A percentile compares a stretch with the other conserved stretches of the same genome.
These are phyloP conservation scores for Todiramphus chloris DNA, from an alignment of 2,113 vertebrate species.

Conservation along the genomic window DNA sequence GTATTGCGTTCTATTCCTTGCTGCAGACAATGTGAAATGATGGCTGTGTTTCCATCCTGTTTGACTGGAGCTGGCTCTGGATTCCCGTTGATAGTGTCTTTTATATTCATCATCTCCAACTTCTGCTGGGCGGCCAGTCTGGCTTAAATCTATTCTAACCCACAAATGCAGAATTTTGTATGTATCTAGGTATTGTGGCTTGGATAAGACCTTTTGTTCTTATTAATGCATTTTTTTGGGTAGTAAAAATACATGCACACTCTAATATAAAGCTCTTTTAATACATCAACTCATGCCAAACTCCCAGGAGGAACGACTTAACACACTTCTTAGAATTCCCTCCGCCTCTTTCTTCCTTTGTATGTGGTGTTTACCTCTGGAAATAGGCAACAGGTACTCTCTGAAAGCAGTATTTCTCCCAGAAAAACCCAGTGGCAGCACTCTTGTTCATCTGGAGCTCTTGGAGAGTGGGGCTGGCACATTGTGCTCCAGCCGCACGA, in stretches of 20 bases:
- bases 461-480: fast-evolving
- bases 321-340: not conserved
- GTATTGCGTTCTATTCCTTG: not conserved
- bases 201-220: conserved; percentile 23
- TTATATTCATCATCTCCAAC: not conserved
- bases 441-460: not conserved
- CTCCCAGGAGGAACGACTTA: not conserved
- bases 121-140: not conserved
- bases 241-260: not conserved
- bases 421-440: not conserved
- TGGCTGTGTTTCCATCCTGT: not conserved
- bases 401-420: not conserved
- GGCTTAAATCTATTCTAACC: not conserved
- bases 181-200: not conserved
- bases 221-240: conserved; percentile 25
- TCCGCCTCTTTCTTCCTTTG: not conserved
- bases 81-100: not conserved
- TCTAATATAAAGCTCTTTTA: not conserved
- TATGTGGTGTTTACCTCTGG: not conserved
- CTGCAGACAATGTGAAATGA: not conserved
- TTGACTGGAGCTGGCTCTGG: not conserved
- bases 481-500: fast-evolving
- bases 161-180: not conserved
- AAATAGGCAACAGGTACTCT: not conserved
- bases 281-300: not conserved